A percentile compares a stretch with the other conserved stretches of the same genome.
These are phyloP conservation scores for Temnothorax ravouxi DNA, from an alignment of 2,888 invertebrate genomes.

Conservation along the genomic window DNA sequence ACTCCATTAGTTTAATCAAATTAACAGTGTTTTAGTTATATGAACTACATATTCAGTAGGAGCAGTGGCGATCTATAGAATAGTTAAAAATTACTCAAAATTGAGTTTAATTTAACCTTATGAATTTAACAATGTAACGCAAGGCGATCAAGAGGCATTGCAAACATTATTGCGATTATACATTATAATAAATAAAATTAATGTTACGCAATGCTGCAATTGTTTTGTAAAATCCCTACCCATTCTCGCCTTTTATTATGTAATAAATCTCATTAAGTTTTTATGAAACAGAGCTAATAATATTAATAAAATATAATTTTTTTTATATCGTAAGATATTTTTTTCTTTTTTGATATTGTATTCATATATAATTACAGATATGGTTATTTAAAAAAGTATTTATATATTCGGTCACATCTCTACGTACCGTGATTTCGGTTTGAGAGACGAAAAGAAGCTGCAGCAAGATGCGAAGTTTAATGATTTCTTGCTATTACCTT, in stretches of 20 bases:
- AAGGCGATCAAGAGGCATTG: conserved; percentile 3
- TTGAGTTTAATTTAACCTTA: too few relatives aligned
- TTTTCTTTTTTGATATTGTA: too few relatives aligned
- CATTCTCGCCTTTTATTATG: neutral
- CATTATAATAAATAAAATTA: neutral
- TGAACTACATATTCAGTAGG: too few relatives aligned
- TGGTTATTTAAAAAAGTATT: neutral
- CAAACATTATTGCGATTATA: neutral
- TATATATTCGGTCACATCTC: neutral
- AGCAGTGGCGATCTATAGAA: too few relatives aligned
- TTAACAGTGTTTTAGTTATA: too few relatives aligned
- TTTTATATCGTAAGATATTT: neutral
- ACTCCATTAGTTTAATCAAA: too few relatives aligned
- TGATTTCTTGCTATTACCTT: conserved; percentile 45
- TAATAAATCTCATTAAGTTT: conserved; percentile 2
- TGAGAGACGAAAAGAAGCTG: neutral
- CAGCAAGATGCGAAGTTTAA: conserved; percentile 12
- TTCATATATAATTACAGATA: neutral
- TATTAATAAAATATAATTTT: neutral
- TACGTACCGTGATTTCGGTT: neutral
- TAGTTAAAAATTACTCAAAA: too few relatives aligned
- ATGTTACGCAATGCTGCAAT: conserved; percentile 12
- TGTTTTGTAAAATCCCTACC: neutral
- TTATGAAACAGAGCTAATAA: neutral
- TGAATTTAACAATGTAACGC: neutral